Base-by-base conservation (phyloP, 2,888 invertebrate genomes). In the Calameuta pallipes region DNA sequence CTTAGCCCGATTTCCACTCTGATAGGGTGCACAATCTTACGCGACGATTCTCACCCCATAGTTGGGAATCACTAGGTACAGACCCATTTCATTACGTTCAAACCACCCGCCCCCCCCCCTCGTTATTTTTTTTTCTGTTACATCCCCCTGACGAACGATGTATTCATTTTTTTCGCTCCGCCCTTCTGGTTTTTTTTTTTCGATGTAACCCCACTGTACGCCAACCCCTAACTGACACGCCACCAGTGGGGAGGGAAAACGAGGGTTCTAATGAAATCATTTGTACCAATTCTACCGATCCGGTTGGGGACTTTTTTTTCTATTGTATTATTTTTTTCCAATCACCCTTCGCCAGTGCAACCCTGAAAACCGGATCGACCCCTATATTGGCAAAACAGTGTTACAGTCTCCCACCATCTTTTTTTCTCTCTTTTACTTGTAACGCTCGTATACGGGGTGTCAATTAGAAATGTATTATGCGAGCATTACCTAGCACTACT, bases 231-330 rank as follows among this genome's bases (percentile, higher is more conserved):
- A 56, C 56, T 56, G 56, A 56, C 56, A 56, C 56, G 56, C 56
- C 56, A 56, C 56, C 56, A 56, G 56, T 56, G 56, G 56, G 56
- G 56, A 56, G 56, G 56, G 73, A 31, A 69, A 37, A 75, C 35
- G 41, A 68, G 87, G 82, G 85, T 82, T 85, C 84, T 90, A 90
- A 90, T 89, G 87, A 89, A 90, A 90, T 90, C 87, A 89, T 89
- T 88, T 85, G 78, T 78, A 78, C 75, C 78, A n/a, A 78, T 82
- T 84, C 83, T 82, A 84, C 82, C 84, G 81, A 79, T 80, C 82
- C 80, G 89, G 89, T 85, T 86, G 83, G 84, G 85, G 85, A 87
- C 85, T 85, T 84, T 76, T 80, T 80, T 74, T 74, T 36, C 76
- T 82, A 82, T 85, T 85, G 83, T 34, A 34, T 41, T 35, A 37